Evolutionary conservation across 2,113 vertebrate genomes (phyloP).

Genomic region (Xenopus borealis): DNA sequence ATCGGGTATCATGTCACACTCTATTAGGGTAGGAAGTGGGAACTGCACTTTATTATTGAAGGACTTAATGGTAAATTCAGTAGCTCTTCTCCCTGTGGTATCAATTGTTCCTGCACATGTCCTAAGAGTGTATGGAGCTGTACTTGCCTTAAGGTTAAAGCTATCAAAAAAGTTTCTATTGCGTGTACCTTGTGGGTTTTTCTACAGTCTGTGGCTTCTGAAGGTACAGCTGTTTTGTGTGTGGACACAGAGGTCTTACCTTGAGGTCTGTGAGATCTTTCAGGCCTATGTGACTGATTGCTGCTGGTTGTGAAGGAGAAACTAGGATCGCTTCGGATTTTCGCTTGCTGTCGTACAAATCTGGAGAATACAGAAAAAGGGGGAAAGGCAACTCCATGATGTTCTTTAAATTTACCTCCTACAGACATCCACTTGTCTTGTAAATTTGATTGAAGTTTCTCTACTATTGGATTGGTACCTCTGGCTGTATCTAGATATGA

Average conservation of each 20-base stretch:
- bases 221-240: background rate
- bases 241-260: background rate
- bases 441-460: background rate
- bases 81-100: background rate
- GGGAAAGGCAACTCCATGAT: background rate
- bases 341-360: background rate
- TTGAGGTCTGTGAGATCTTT: background rate
- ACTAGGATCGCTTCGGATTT: background rate
- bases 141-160: background rate
- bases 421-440: background rate
- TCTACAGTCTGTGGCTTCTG: background rate
- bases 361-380: background rate
- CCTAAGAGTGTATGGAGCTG: background rate
- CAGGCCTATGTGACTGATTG: background rate
- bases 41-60: background rate
- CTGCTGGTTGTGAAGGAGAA: background rate
- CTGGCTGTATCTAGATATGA: background rate
- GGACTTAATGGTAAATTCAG: background rate
- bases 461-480: background rate
- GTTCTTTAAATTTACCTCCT: background rate
- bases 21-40: background rate
- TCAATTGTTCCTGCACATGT: background rate
- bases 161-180: background rate
- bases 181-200: too few species aligned
- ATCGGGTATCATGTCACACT: constrained; percentile 3